Conservation (phyloP, 1,140 invertebrate species). For the Caenorhabditis briggsae region DNA sequence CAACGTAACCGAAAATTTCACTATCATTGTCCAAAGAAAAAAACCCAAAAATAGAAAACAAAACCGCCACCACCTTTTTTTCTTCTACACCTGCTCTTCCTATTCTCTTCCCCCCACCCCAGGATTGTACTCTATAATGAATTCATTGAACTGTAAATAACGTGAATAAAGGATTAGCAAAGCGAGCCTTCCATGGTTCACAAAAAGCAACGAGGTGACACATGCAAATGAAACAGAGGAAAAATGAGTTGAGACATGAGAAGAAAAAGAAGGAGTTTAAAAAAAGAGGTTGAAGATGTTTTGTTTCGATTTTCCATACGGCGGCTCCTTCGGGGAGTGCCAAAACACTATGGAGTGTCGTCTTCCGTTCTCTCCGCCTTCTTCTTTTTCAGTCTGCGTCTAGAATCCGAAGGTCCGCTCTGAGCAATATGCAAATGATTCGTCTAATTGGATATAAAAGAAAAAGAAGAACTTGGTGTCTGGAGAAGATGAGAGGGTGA, state of each 20-base stretch:
- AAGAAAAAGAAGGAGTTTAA: no score
- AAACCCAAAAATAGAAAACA: conserved; percentile 33
- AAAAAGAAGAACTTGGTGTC: background rate
- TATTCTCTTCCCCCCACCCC: background rate
- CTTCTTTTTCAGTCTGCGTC: conserved; percentile 27
- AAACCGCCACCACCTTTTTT: background rate
- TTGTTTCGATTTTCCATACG: conserved; percentile 10
- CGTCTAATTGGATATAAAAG: conserved; percentile 19
- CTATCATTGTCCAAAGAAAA: background rate
- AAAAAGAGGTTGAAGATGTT: conserved; percentile 36
- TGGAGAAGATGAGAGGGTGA: background rate
- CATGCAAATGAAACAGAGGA: background rate
- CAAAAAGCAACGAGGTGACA: background rate
- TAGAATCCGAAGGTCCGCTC: background rate
- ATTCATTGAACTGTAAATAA: conserved; percentile 53
- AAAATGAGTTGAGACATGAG: conserved; percentile 25
- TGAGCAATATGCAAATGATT: conserved; percentile 48
- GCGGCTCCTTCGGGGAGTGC: background rate
- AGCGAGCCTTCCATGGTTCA: background rate
- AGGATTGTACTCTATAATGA: conserved; percentile 41
- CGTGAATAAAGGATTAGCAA: conserved; percentile 40
- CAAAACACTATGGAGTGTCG: conserved; percentile 44
- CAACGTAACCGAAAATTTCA: no score
- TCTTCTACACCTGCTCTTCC: background rate
- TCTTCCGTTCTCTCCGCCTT: conserved; percentile 9